phyloP scores from a whole-genome alignment of 2,113 vertebrate species.

The Tangachromis dhanisi region DNA sequence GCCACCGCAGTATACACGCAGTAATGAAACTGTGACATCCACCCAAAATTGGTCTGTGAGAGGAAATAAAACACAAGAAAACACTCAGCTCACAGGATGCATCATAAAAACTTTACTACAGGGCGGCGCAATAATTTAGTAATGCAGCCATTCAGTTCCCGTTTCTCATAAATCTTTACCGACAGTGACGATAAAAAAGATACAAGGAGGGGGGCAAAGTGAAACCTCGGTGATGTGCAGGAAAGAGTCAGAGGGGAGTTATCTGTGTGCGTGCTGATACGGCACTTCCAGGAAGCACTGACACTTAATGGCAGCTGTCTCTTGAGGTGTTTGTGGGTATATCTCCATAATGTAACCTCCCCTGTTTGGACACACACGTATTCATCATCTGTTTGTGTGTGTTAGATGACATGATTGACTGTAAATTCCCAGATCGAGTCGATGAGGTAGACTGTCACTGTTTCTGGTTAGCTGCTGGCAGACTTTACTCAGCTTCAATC shows the following conservation, averaged over 20 bases:
- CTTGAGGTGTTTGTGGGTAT: not conserved
- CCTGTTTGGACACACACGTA: not conserved
- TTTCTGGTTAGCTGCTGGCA: not conserved
- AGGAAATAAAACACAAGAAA: not conserved
- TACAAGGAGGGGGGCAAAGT: not conserved
- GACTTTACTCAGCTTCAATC: not conserved
- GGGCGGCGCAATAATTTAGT: not conserved
- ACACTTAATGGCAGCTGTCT: not conserved
- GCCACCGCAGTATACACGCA: not conserved
- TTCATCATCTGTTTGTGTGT: not conserved
- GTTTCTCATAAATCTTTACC: not conserved
- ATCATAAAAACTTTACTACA: not conserved
- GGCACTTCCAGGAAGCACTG: slow-evolving; percentile 38
- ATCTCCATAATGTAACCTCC: not conserved
- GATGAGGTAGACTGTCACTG: not conserved
- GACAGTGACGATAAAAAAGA: not conserved
- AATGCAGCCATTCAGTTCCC: not conserved
- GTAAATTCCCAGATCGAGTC: not conserved
- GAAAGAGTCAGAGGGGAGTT: not conserved
- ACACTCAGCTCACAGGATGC: not conserved
- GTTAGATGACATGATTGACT: not conserved
- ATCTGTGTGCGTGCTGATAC: not conserved
- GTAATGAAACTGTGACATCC: not conserved
- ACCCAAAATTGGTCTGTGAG: not conserved
- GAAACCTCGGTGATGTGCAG: not conserved